Conservation (phyloP, 2,797 vertebrate genomes). For the Oceanodroma leucorhoa region DNA sequence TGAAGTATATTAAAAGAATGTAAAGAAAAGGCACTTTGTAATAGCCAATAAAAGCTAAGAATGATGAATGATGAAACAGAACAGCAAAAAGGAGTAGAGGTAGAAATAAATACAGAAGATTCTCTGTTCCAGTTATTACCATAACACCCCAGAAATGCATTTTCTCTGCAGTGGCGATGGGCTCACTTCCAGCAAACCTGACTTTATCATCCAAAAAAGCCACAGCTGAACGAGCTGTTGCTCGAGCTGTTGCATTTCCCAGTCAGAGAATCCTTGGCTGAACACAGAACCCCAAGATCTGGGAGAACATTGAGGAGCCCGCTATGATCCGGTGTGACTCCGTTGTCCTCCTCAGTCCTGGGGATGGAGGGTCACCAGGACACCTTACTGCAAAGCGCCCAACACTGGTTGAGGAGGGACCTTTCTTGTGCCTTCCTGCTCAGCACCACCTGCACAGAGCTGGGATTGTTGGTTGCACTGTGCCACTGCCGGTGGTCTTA, state of each 20-base stretch:
- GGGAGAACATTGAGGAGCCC: background rate
- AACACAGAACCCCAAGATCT: background rate
- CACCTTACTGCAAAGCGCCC: too few relatives aligned
- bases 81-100: background rate
- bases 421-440: background rate
- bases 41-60: background rate
- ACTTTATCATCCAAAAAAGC: background rate
- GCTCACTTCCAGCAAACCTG: background rate
- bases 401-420: too few relatives aligned
- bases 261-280: background rate
- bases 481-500: background rate
- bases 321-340: fast-evolving
- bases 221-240: background rate
- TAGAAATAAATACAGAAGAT: background rate
- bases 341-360: background rate
- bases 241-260: background rate
- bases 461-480: background rate
- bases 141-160: background rate
- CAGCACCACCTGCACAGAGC: background rate
- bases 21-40: background rate
- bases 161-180: background rate
- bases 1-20: background rate
- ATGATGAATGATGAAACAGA: background rate
- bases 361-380: background rate
- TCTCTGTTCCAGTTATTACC: background rate